phyloP scores from a whole-genome alignment of 2,113 vertebrate species.

The Seriola aureovittata region DNA sequence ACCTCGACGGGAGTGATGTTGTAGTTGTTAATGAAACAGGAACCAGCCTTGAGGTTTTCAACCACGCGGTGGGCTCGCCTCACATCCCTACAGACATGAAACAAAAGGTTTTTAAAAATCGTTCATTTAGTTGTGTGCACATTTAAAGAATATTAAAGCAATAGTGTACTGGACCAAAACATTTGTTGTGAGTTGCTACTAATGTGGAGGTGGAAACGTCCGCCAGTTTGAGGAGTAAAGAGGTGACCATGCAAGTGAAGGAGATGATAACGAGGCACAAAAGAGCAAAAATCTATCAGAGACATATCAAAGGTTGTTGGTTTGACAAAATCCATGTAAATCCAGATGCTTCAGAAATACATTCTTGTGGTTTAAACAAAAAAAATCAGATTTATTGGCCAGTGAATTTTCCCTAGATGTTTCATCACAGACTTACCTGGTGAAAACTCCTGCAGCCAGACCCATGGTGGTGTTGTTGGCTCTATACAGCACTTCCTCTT shows the following conservation, averaged over 20 bases:
- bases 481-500: conserved; percentile 91
- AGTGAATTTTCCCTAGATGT: background rate
- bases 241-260: background rate
- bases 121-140: background rate
- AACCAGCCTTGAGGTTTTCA: conserved; percentile 92
- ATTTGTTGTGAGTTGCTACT: background rate
- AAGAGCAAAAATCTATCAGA: too few relatives aligned
- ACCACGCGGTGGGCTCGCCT: conserved; percentile 92
- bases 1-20: conserved; percentile 94
- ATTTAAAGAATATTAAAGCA: background rate
- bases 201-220: too few relatives aligned
- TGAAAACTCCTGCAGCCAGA: conserved; percentile 96
- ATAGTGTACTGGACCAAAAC: background rate
- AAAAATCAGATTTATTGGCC: background rate
- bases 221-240: too few relatives aligned
- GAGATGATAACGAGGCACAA: background rate
- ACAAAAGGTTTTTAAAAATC: background rate
- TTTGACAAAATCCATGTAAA: background rate
- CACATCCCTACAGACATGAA: conserved; percentile 87
- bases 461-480: conserved; percentile 91
- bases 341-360: background rate
- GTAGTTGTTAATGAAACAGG: conserved; percentile 98
- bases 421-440: conserved; percentile 83
- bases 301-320: background rate
- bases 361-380: background rate